Percentiles rank a stretch among this genome's conserved stretches.
These are phyloP conservation scores for Aradus depressus DNA, from an alignment of 2,888 invertebrate genomes.

Conservation along the genomic window DNA sequence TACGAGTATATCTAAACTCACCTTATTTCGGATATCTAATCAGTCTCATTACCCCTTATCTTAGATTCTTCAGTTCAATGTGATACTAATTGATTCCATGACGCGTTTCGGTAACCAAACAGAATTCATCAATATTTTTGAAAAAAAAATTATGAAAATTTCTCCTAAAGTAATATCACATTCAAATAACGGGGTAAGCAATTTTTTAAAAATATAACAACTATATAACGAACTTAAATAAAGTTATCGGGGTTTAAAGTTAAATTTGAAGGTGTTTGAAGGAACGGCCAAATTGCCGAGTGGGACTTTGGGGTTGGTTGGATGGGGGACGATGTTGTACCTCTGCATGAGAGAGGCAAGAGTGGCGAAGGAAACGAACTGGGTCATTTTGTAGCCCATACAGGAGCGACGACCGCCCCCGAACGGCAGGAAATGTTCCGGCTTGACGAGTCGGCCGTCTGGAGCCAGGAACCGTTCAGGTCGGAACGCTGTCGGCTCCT, in stretches of 20 bases:
- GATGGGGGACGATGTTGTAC: slow-evolving; percentile 41
- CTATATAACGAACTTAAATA: neutral
- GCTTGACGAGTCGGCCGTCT: slow-evolving; percentile 45
- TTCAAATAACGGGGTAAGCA: slow-evolving; percentile 4
- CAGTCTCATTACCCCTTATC: slow-evolving; percentile 17
- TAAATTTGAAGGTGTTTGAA: slow-evolving; percentile 41
- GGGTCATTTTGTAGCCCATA: slow-evolving; percentile 57
- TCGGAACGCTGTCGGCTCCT: slow-evolving; percentile 45
- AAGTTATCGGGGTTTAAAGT: slow-evolving; percentile 34
- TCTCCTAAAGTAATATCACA: slow-evolving; percentile 6
- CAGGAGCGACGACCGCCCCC: slow-evolving; percentile 54
- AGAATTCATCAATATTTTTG: neutral
- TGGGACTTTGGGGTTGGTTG: slow-evolving; percentile 38
- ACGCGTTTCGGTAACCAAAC: too few relatives aligned
- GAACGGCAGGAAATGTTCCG: slow-evolving; percentile 54
- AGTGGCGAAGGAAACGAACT: slow-evolving; percentile 45
- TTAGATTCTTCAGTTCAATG: neutral
- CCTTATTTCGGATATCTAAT: slow-evolving; percentile 7
- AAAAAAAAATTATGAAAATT: neutral
- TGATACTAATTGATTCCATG: too few relatives aligned
- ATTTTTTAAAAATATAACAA: neutral
- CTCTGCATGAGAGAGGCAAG: slow-evolving; percentile 45
- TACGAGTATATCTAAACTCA: neutral
- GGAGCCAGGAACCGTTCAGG: slow-evolving; percentile 48
- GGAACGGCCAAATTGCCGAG: slow-evolving; percentile 47